Evolutionary conservation across 2,113 vertebrate genomes (phyloP).

Genomic region (Nyctereutes procyonoides): DNA sequence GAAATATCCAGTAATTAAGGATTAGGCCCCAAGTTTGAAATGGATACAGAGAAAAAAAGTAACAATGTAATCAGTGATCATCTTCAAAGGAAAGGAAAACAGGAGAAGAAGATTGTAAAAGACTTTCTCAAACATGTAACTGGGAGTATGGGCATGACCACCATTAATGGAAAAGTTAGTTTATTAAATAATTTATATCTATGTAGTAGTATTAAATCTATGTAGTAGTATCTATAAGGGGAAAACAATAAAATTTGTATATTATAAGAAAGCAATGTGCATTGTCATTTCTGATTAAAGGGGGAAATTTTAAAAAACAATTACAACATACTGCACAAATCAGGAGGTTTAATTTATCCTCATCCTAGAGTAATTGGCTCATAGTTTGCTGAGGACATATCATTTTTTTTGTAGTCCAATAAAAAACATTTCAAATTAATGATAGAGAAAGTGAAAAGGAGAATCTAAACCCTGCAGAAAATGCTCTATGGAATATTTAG

Average conservation of each 20-base stretch:
- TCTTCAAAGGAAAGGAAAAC: background rate
- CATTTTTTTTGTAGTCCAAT: background rate
- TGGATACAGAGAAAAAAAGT: background rate
- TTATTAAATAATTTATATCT: background rate
- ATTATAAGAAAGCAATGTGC: background rate
- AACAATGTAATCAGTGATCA: background rate
- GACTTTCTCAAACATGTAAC: background rate
- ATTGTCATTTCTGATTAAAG: background rate
- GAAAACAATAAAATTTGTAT: background rate
- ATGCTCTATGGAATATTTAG: background rate
- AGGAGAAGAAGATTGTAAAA: background rate
- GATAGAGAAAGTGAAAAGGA: background rate
- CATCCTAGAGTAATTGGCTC: background rate
- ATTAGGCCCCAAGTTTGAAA: background rate
- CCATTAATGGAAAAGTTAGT: background rate
- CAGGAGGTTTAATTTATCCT: background rate
- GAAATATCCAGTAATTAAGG: background rate
- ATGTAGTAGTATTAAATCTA: too few relatives aligned
- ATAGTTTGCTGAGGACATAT: background rate
- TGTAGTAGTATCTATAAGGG: background rate
- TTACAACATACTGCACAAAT: background rate
- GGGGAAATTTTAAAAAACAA: background rate
- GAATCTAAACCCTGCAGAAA: background rate
- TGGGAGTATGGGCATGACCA: background rate
- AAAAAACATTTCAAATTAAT: background rate